These are phyloP conservation scores for Aphis gossypii DNA, from an alignment of 1,140 invertebrate species.

Conservation along the genomic window DNA sequence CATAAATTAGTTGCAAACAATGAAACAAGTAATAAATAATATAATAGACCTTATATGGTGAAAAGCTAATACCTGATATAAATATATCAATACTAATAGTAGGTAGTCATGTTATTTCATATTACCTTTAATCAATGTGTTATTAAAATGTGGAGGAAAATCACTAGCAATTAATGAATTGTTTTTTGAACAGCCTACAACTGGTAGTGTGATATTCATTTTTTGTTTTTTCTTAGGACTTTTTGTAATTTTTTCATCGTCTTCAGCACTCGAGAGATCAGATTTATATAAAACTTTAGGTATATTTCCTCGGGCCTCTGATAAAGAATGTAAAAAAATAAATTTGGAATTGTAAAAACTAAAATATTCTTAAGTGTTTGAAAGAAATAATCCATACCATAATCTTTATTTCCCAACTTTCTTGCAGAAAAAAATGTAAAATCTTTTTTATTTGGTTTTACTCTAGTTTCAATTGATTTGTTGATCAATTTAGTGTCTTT, in stretches of 20 bases:
- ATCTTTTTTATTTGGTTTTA: slow-evolving; percentile 54
- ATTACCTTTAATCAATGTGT: not conserved
- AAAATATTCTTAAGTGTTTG: not conserved
- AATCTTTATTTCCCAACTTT: not conserved
- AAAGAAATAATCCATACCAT: not conserved
- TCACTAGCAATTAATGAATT: not conserved
- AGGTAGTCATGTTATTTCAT: no score
- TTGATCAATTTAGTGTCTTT: not conserved
- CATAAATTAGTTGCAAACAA: no score
- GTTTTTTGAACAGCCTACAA: not conserved
- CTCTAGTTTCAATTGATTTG: slow-evolving; percentile 49
- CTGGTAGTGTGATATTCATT: not conserved
- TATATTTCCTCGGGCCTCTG: not conserved
- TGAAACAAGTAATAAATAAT: no score
- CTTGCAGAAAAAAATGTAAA: slow-evolving; percentile 9
- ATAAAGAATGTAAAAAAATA: not conserved
- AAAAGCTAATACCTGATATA: not conserved
- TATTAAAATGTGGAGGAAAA: not conserved
- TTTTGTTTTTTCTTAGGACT: not conserved
- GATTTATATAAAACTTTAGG: not conserved
- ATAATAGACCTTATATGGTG: not conserved
- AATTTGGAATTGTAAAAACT: not conserved
- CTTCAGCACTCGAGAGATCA: not conserved
- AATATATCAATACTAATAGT: not conserved
- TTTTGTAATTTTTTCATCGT: not conserved